Evolutionary conservation across 2,888 invertebrate genomes (phyloP), one percentile per base, ranked within the genome.

Genomic region (Zygothrica quintamaculata): DNA sequence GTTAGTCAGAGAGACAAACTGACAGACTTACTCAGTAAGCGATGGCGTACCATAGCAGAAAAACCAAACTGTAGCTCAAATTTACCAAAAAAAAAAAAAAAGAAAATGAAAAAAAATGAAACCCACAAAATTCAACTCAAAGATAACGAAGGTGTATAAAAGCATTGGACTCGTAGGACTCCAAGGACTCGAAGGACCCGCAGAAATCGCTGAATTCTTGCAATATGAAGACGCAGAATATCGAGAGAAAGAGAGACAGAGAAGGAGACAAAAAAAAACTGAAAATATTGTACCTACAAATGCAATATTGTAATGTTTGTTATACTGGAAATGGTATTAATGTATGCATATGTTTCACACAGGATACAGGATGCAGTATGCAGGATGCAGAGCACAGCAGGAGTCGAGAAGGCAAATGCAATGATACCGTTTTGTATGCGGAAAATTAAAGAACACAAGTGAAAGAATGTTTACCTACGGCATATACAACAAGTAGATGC

Each of bases 231-330:
- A 25, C 18, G 11, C 42, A 34, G 15, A 3, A 33, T 15, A 26
- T 9, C 34, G 9, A 25, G 9, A 29, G 15, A 31, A 16, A 12
- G 1, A 29, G 7, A 42, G 34, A 37, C 13, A 34, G 8, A 16
- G 4, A 7, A 5, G 37, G 9, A 39, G 29, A 12, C 13, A 22
- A 25, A 33, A 16, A 7, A 37, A 9, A 12, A 26, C 5, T 29
- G 18, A 46, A 52, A 60, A 65, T 70, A 84, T 53, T 62, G 48
- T 59, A 71, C 64, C 72, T 60, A 47, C 82, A 81, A 87, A 80
- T 80, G 84, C 70, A 80, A 82, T 80, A 79, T 77, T 76, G 84
- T 86, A 76, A 78, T 75, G 79, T 47, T 72, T 68, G 70, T 62
- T 69, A 67, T 73, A 56, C 33, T 61, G 42, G 62, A 67, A 78